phyloP scores from a whole-genome alignment of 2,113 vertebrate species.

The Silurus meridionalis region DNA sequence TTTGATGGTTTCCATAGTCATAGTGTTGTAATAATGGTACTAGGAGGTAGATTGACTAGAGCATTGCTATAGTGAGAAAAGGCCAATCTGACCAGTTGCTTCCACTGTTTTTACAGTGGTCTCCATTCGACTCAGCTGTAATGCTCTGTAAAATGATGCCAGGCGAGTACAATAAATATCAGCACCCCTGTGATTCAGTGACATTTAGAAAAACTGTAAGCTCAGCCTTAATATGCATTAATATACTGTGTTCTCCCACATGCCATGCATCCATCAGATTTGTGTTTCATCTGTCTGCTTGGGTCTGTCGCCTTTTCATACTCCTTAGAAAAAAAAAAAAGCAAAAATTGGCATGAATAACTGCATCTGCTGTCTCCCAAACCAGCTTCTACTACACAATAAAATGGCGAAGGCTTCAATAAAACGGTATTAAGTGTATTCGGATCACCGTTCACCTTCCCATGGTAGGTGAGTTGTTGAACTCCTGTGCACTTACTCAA shows the following conservation, averaged over 20 bases:
- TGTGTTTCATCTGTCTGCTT: constrained; percentile 29
- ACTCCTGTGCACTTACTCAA: constrained; percentile 40
- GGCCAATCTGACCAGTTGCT: background rate
- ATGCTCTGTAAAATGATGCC: background rate
- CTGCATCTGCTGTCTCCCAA: constrained; percentile 37
- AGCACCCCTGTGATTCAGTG: background rate
- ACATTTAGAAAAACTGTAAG: background rate
- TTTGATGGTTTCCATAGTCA: too few species aligned
- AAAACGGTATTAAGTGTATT: constrained; percentile 51
- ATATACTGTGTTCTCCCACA: background rate
- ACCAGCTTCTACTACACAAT: constrained; percentile 44
- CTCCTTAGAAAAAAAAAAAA: background rate
- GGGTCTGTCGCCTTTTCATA: constrained; percentile 1
- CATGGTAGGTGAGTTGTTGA: constrained; percentile 57
- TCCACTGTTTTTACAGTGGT: background rate
- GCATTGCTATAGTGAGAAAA: background rate
- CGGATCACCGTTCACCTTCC: constrained; percentile 49
- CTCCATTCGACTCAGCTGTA: background rate
- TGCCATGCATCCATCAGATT: constrained; percentile 22
- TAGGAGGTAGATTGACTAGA: background rate
- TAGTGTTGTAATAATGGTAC: too few species aligned
- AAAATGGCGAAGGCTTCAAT: constrained; percentile 47
- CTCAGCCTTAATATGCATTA: constrained; percentile 1
- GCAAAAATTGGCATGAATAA: constrained; percentile 39
- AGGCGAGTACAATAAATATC: constrained; percentile 17